Evolutionary conservation across 2,113 vertebrate genomes (phyloP), one percentile per base, ranked within the genome.

Genomic region (Proterorhinus semilunaris): DNA sequence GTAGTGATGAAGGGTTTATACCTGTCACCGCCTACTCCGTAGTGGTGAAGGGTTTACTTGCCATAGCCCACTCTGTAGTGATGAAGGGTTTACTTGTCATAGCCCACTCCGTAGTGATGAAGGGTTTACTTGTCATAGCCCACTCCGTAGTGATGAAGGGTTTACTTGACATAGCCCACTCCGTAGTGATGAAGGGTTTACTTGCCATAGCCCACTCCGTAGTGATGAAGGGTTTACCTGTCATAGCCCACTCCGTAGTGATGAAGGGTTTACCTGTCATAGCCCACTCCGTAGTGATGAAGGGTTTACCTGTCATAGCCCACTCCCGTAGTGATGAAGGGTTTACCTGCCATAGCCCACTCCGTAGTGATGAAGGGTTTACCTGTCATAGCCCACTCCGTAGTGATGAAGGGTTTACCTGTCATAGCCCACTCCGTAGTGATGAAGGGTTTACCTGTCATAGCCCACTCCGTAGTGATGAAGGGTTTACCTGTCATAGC

Each of bases 91-190:
- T 21, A 21, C 21, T 2, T 21, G 21, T 21, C 21, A 21, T 2
- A 21, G 21, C 21, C 21, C 21, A 21, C 21, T 21, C 2, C 21
- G 21, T 21, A 21, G 21, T 21, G 21, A 21, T 21, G 21, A 21
- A 21, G 21, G 49, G 10, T 6, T 15, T 45, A 93, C 91, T 90
- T 93, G 87, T 94, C 90, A 0, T 94, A 93, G 64, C 87, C 90
- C 6, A 91, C 90, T 1, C 85, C 85, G 0, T 91, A 93, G 88
- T 93, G 90, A 21, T 21, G 21, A 21, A 21, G 21, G 21, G 21
- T 21, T 21, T 21, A 21, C 21, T 2, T 21, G 21, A 1, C 21
- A 21, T 2, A 21, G 21, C 21, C 21, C 21, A 21, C 21, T 21
- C 2, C 21, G 1, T 21, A 21, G 21, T 21, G 21, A 2, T 21